Conservation (phyloP, 1,140 invertebrate genomes). For the Hylaeus anthracinus region DNA sequence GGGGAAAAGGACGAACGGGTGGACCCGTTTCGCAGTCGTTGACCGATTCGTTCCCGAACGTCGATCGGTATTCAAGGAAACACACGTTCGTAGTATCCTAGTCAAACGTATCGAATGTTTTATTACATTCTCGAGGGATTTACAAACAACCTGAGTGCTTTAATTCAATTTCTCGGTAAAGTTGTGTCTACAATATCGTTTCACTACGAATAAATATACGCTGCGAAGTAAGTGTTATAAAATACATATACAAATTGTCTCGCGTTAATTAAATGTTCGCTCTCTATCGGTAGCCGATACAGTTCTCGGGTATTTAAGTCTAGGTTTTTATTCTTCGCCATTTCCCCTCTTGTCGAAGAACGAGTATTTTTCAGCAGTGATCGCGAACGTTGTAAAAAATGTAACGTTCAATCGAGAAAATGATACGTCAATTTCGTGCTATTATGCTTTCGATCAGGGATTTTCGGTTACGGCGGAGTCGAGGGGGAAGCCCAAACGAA, state of each 20-base stretch:
- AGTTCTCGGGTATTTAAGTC: neutral
- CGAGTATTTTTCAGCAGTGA: no score
- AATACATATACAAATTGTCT: constrained; percentile 16
- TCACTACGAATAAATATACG: neutral
- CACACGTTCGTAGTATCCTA: neutral
- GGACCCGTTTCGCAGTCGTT: neutral
- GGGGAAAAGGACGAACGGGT: no score
- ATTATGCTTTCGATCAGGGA: no score
- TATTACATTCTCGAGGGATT: constrained; percentile 1
- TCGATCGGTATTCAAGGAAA: neutral
- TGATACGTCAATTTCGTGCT: no score
- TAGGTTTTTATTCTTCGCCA: neutral
- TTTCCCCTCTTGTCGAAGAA: no score
- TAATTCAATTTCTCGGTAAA: neutral
- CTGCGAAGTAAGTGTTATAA: neutral
- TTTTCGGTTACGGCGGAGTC: no score
- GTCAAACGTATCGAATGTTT: constrained; percentile 10
- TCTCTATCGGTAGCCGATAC: neutral
- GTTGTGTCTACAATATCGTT: neutral
- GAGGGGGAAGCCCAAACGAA: neutral
- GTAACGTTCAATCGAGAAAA: no score
- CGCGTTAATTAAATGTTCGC: neutral
- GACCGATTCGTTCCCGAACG: neutral
- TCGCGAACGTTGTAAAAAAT: no score
- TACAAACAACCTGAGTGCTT: constrained; percentile 3